Evolutionary conservation across 2,888 invertebrate species (phyloP).

Genomic region (Labia minor): DNA sequence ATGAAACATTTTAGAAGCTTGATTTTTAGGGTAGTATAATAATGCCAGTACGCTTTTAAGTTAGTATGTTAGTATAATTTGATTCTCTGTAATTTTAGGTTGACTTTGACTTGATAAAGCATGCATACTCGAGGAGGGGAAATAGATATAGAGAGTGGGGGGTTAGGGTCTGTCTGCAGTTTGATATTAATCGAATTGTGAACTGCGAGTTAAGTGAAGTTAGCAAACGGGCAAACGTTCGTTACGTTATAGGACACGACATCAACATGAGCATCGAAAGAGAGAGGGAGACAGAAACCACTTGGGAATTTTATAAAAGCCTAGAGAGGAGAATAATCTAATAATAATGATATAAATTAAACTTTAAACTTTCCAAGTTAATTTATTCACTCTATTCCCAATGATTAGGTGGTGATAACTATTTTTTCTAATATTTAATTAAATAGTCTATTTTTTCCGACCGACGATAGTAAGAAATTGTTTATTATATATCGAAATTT

Average conservation of each 20-base stretch:
- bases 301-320: background rate
- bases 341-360: background rate
- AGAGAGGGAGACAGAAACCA: background rate
- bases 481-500: no score
- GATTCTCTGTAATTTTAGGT: slow-evolving; percentile 1
- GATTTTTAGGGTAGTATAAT: background rate
- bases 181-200: slow-evolving; percentile 4
- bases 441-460: no score
- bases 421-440: no score
- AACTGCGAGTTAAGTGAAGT: background rate
- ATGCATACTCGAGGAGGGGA: background rate
- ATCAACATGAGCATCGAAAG: background rate
- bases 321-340: slow-evolving; percentile 3
- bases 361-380: background rate
- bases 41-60: background rate
- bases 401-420: no score
- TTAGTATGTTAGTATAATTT: background rate
- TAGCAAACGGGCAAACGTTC: slow-evolving; percentile 13
- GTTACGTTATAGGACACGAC: slow-evolving; percentile 13
- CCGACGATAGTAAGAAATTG: no score
- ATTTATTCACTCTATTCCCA: background rate
- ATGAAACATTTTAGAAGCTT: no score
- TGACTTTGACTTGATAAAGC: slow-evolving; percentile 13
- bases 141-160: background rate
- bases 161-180: slow-evolving; percentile 4